Evolutionary conservation across 35 echinoderm and acorn worm genomes (phyloP).

Genomic region (Lytechinus pictus): DNA sequence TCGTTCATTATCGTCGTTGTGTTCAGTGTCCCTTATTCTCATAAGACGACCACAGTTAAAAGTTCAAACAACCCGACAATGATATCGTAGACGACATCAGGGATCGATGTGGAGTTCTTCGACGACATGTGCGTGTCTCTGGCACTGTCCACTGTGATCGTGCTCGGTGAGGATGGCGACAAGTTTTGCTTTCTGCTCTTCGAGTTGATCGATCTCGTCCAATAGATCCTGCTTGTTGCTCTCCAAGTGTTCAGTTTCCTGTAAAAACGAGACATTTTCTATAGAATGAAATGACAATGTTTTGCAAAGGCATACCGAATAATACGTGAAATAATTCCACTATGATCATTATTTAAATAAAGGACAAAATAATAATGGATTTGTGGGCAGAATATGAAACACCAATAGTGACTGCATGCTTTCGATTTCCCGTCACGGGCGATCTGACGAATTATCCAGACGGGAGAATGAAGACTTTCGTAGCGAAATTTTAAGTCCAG

Average conservation of each 20-base stretch:
- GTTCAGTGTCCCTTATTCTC: background rate
- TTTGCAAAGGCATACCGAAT: background rate
- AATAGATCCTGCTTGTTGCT: constrained; percentile 22
- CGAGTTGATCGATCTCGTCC: constrained; percentile 37
- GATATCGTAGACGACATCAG: constrained; percentile 1
- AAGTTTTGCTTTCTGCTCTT: constrained; percentile 15
- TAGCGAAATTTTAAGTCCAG: no score
- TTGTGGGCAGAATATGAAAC: no score
- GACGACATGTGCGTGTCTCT: background rate
- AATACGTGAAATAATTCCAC: no score
- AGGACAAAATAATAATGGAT: no score
- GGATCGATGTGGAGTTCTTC: constrained; percentile 37
- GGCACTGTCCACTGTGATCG: constrained; percentile 34
- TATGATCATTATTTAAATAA: no score
- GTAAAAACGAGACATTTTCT: background rate
- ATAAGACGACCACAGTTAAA: background rate
- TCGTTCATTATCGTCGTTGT: background rate
- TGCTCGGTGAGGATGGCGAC: constrained; percentile 28
- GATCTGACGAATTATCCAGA: no score
- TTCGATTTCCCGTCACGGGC: no score
- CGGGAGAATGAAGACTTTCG: no score
- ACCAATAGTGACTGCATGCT: no score
- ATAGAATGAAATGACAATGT: background rate
- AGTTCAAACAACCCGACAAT: background rate
- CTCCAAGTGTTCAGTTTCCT: constrained; percentile 28